A percentile compares a stretch with the other conserved stretches of the same genome.
These are phyloP conservation scores for Xenus cinereus DNA, from an alignment of 2,113 vertebrate species.

Conservation along the genomic window DNA sequence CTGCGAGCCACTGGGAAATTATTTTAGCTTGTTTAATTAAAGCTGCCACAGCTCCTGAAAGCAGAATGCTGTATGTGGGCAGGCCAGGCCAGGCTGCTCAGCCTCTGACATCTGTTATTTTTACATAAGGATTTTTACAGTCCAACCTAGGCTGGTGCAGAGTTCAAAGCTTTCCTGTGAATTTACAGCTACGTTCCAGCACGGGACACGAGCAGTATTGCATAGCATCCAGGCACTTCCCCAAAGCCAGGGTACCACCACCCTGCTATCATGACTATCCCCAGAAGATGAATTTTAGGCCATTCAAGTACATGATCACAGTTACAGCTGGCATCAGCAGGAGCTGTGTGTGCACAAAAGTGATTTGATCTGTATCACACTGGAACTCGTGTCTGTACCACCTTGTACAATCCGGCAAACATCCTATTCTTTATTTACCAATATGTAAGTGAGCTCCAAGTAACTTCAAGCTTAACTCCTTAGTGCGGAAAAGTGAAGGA, in stretches of 20 bases:
- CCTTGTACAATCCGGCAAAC: background rate
- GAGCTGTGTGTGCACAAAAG: background rate
- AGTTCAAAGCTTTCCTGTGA: background rate
- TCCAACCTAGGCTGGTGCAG: background rate
- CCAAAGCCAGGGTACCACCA: background rate
- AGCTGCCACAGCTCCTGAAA: background rate
- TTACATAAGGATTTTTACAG: background rate
- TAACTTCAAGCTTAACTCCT: background rate
- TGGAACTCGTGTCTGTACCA: background rate
- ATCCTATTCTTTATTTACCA: background rate
- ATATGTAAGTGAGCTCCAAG: background rate
- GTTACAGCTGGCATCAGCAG: background rate
- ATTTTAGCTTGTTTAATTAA: background rate
- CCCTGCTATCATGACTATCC: background rate
- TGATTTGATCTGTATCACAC: background rate
- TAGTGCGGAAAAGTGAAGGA: background rate
- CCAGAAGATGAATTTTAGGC: background rate
- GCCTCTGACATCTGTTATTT: background rate
- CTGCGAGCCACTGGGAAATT: background rate
- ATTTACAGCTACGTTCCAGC: background rate
- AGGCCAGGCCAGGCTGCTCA: background rate
- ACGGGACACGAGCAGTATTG: background rate
- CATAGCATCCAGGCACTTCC: conserved; percentile 12
- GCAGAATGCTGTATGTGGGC: background rate
- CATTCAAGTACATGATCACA: background rate